Base-by-base conservation (phyloP, 2,797 vertebrate species). In the Trachurus trachurus region DNA sequence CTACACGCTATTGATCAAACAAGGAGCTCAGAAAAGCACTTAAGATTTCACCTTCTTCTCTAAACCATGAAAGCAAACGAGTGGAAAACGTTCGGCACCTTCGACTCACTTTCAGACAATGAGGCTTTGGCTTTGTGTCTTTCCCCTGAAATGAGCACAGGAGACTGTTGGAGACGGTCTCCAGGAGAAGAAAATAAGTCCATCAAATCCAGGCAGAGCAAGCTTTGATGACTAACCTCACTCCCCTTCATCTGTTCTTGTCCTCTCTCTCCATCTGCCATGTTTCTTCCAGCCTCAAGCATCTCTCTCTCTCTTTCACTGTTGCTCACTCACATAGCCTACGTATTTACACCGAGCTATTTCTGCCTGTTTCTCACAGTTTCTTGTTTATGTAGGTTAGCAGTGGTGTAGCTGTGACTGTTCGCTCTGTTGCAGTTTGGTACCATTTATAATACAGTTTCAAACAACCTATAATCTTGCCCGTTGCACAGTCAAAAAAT, bases 1-100 rank as follows among this genome's bases (percentile, higher is more conserved):
- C 85, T 85, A 85, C 86, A 73, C 56, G 0, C 54, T 83, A 76
- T 66, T 82, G 84, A 88, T 80, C 63, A 81, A 88, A 85, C 74
- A 71, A 58, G 19, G 15, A 66, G 44, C 42, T 59, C 34, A 59
- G 42, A 61, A 59, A 76, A 66, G 31, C 17, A 50, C 31, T 56
- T 45, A 47, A 10, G 26, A 56, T 44, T 59, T 68, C 17, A 60
- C 17, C 66, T 63, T 78, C 13, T 76, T 71, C 71, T 57, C 7
- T n/a, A 21, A 65, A 60, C 34, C 44, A 82, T 68, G 37, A 37
- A 42, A 64, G 45, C n/a, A 53, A 66, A 67, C 5, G n/a, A 53
- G n/a, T 0, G 40, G 13, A 53, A 21, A 29, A 22, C 15, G 37
- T 26, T 76, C 60, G 64, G 66, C 49, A n/a, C 49, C 57, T 74